Evolutionary conservation across 2,113 vertebrate genomes (phyloP).

Genomic region (Gasterosteus aculeatus): DNA sequence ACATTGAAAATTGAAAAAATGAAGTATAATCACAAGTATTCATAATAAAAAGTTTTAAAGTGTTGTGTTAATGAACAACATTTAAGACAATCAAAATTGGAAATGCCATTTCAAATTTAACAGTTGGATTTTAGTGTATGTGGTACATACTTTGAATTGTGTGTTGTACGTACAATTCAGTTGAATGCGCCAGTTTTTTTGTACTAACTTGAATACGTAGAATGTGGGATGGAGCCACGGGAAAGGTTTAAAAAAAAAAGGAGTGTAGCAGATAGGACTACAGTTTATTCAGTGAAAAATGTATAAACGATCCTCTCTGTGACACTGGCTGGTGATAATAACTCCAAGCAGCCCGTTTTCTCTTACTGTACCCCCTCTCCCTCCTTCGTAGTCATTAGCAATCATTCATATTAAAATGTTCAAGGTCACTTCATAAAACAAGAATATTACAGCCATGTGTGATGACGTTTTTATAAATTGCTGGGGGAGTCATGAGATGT

Average conservation of each 20-base stretch:
- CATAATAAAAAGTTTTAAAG: neutral
- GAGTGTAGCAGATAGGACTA: conserved; percentile 3
- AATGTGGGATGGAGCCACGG: neutral
- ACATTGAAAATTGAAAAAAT: conserved; percentile 12
- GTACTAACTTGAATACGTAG: neutral
- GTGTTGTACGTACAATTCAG: neutral
- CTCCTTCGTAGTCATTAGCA: neutral
- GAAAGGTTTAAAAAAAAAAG: conserved; percentile 11
- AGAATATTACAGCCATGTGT: conserved; percentile 60
- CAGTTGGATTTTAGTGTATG: neutral
- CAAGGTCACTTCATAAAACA: conserved; percentile 30
- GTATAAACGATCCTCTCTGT: neutral
- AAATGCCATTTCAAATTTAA: neutral
- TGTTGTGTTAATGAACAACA: neutral
- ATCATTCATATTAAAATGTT: conserved; percentile 31
- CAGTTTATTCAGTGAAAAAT: conserved; percentile 12
- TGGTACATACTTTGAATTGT: neutral
- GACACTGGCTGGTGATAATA: conserved; percentile 16
- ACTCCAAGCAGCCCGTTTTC: conserved; percentile 23
- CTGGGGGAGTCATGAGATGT: conserved; percentile 50
- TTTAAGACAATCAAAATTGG: neutral
- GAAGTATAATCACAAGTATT: neutral
- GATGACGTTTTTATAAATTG: conserved; percentile 47
- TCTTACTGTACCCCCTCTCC: neutral
- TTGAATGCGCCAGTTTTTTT: conserved; percentile 2